These are phyloP conservation scores for Brenthis hecate DNA, from an alignment of 2,888 invertebrate species.

Conservation along the genomic window DNA sequence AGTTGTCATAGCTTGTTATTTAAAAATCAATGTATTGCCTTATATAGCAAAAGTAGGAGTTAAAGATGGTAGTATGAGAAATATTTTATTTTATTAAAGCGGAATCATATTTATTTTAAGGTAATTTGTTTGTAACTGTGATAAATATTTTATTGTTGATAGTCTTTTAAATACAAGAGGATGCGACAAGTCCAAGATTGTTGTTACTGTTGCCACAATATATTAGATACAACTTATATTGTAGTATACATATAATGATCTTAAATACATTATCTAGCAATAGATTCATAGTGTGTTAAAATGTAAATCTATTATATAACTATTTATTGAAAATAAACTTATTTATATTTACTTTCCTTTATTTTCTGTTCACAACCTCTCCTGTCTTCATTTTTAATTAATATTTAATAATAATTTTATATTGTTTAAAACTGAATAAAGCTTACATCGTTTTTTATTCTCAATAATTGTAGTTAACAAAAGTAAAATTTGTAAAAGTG, in stretches of 20 bases:
- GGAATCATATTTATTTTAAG: conserved; percentile 32
- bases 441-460: no score
- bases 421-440: no score
- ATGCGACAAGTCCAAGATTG: conserved; percentile 24
- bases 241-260: conserved; percentile 19
- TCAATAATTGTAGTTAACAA: no score
- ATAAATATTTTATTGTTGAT: conserved; percentile 46
- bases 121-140: conserved; percentile 47
- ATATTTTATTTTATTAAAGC: conserved; percentile 13
- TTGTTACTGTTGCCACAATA: conserved; percentile 24
- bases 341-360: conserved; percentile 26
- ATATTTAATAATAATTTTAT: not conserved
- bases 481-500: no score
- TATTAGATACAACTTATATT: conserved; percentile 21
- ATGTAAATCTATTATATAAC: conserved; percentile 33
- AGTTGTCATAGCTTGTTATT: conserved; percentile 35
- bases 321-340: conserved; percentile 33
- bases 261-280: conserved; percentile 22
- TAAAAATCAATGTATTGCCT: conserved; percentile 33
- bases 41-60: conserved; percentile 38
- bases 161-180: conserved; percentile 33
- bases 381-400: not conserved
- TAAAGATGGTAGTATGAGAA: conserved; percentile 21
- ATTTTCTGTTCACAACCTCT: not conserved
- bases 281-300: conserved; percentile 24